phyloP scores from a whole-genome alignment of 2,888 invertebrate genomes.

The Hecatera dysodea region DNA sequence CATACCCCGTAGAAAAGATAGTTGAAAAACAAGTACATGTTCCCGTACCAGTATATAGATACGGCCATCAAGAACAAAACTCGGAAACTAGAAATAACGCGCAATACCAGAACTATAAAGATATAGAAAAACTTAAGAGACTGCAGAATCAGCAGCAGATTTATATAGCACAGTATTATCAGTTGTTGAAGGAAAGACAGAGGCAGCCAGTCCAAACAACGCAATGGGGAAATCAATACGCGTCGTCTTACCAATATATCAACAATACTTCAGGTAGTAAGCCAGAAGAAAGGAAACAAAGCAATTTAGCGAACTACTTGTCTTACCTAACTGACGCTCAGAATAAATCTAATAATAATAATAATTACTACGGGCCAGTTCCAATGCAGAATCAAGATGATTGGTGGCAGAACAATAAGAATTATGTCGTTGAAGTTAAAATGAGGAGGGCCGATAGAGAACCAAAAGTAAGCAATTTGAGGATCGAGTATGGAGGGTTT shows the following conservation, averaged over 20 bases:
- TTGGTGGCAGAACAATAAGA: conserved; percentile 64
- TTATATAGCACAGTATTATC: conserved; percentile 62
- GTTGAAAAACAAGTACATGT: conserved; percentile 84
- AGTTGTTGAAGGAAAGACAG: conserved; percentile 60
- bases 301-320: conserved; percentile 69
- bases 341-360: conserved; percentile 77
- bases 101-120: conserved; percentile 62
- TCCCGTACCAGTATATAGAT: conserved; percentile 66
- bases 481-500: conserved; percentile 95
- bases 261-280: conserved; percentile 72
- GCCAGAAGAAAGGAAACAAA: conserved; percentile 45
- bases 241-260: conserved; percentile 82
- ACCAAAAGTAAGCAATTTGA: conserved; percentile 86
- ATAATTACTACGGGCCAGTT: conserved; percentile 75
- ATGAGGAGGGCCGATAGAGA: conserved; percentile 91
- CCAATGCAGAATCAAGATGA: conserved; percentile 53
- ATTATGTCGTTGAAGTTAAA: conserved; percentile 83
- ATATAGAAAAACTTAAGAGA: conserved; percentile 49
- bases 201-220: conserved; percentile 69
- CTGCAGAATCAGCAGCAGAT: conserved; percentile 46
- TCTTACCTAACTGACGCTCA: conserved; percentile 71
- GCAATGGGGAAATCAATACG: conserved; percentile 84
- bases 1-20: conserved; percentile 83
- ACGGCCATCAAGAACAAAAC: conserved; percentile 42
- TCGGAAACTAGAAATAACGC: conserved; percentile 64